Percentiles rank a stretch among this genome's conserved stretches.
phyloP scores from a whole-genome alignment of 2,797 vertebrate genomes.

The Parauchenoglanis ngamensis region DNA sequence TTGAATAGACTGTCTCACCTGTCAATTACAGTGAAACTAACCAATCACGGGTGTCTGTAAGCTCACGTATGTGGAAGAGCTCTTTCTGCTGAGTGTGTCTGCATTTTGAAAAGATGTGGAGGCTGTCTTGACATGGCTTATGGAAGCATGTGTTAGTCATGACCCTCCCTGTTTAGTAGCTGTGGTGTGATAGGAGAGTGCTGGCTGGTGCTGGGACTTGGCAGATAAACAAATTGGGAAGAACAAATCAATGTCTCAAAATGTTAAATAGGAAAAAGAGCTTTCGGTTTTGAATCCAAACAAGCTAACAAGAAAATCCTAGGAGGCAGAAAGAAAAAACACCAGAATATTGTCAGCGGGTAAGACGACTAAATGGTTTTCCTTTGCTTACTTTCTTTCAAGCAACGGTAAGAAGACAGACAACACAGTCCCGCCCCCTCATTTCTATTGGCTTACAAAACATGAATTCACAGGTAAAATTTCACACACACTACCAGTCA shows the following conservation, averaged over 20 bases:
- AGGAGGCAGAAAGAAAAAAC: background rate
- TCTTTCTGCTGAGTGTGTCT: background rate
- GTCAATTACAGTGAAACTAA: background rate
- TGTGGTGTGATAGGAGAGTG: background rate
- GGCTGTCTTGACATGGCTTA: background rate
- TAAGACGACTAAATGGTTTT: no score
- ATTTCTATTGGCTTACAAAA: background rate
- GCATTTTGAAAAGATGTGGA: background rate
- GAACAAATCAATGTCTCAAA: background rate
- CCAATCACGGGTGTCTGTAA: background rate
- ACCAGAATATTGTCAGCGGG: no score
- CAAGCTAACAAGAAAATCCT: background rate
- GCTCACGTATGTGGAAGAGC: background rate
- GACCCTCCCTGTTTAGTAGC: background rate
- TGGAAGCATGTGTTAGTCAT: background rate
- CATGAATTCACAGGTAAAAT: background rate
- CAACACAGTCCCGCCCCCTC: background rate
- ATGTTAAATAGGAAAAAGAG: conserved; percentile 20
- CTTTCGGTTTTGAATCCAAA: background rate
- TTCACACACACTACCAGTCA: background rate
- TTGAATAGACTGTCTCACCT: background rate
- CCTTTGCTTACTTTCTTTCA: background rate
- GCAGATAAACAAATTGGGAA: no score
- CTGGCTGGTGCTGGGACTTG: background rate
- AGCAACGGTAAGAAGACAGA: background rate